Percentiles rank a stretch among this genome's conserved stretches.
Conservation (phyloP, 1,140 invertebrate genomes). For the Drosophila sechellia region DNA sequence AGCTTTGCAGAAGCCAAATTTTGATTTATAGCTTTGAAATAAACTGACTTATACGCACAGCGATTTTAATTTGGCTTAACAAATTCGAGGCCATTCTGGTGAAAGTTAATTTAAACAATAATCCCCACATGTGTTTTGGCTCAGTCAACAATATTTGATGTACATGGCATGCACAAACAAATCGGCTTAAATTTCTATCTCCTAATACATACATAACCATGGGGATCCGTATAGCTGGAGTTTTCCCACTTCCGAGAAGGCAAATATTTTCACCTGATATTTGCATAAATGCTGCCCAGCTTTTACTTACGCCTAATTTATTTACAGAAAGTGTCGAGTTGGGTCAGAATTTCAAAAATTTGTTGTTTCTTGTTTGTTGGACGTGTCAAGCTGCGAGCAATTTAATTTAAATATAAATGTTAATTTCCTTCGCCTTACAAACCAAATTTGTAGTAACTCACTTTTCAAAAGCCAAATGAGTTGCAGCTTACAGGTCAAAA, state of each 20-base stretch:
- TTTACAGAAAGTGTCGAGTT: not conserved
- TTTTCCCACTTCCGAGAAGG: conserved; percentile 5
- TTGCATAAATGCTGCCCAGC: conserved; percentile 47
- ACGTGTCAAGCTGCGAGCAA: conserved; percentile 40
- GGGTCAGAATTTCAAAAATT: not conserved
- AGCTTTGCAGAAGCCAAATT: conserved; percentile 14
- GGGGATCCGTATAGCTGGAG: not conserved
- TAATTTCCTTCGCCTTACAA: conserved; percentile 29
- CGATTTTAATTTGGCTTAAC: conserved; percentile 35
- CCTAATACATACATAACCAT: not conserved
- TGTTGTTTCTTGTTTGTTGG: conserved; percentile 9
- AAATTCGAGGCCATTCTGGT: conserved; percentile 2
- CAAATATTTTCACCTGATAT: conserved; percentile 38
- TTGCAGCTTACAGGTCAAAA: conserved; percentile 1
- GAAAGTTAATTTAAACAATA: conserved; percentile 1
- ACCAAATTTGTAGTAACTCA: conserved; percentile 21
- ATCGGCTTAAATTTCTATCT: conserved; percentile 20
- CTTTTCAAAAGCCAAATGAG: conserved; percentile 37
- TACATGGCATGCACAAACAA: conserved; percentile 15
- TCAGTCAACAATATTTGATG: conserved; percentile 9
- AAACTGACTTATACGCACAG: conserved; percentile 26
- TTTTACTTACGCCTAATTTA: conserved; percentile 10
- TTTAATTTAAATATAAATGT: conserved; percentile 59
- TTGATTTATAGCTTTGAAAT: conserved; percentile 43
- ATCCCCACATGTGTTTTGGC: conserved; percentile 15